Evolutionary conservation across 2,797 vertebrate species (phyloP), one percentile per base, ranked within the genome.

Genomic region (Pipistrellus pipistrellus): DNA sequence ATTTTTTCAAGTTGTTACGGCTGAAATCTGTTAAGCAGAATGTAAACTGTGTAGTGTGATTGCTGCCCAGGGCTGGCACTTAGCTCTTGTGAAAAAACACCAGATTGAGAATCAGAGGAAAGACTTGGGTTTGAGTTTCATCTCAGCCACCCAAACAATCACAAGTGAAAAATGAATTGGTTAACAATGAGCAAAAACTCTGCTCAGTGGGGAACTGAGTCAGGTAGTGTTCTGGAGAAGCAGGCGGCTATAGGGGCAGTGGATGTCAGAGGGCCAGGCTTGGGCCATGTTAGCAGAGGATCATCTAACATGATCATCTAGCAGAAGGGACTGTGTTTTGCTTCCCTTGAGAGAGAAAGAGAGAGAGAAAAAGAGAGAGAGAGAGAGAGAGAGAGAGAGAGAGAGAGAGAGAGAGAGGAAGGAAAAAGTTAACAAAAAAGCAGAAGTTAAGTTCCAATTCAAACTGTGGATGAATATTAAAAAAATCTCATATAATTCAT

Each of bases 381-480:
- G 69, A 27, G 69, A 13, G 21, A 57, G 55, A 57, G 6, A 6
- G 69, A 27, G 69, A 13, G 21, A 57, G 55, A 57, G 6, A 6
- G 27, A 78, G 10, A 55, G 69, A 80, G 6, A 1, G 12, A 14
- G 8, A 9, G 2, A 14, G 3, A 8, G 41, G 14, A 35, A 6
- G 23, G 18, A 11, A 13, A 17, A n/a, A 20, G 6, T 68, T 12
- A 55, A 27, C 14, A 69, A 62, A 91, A 66, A 90, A 88, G 18
- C 4, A 44, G 46, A 95, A 84, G 80, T 59, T 59, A 59, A 83
- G 53, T 57, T 78, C 12, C 78, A 75, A 85, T 68, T 62, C 66
- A 91, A 11, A 81, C 25, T 62, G 41, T 62, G 20, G 35, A 53
- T 51, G 53, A 93, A 75, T 55, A 88, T 41, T 20, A 88, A 87